phyloP scores from a whole-genome alignment of 2,797 vertebrate genomes.

The Phoeniculus purpureus region DNA sequence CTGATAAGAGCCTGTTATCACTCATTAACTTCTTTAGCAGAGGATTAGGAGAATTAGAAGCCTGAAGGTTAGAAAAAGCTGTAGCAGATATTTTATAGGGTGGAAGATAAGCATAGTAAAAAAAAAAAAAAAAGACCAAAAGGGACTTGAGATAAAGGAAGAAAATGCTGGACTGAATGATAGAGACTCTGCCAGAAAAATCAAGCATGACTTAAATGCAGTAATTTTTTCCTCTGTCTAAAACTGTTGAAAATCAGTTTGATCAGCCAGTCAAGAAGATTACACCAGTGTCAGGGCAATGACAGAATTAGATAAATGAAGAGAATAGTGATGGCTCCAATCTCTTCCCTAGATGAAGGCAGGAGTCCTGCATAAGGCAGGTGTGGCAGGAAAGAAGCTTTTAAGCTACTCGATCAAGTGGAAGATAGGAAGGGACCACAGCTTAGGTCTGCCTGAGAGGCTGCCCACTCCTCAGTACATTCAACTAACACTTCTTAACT shows the following conservation, averaged over 20 bases:
- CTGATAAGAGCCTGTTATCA: background rate
- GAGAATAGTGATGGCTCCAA: background rate
- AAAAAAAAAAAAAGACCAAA: no score
- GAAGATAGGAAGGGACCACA: background rate
- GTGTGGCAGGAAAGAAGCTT: background rate
- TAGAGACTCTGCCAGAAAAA: constrained; percentile 45
- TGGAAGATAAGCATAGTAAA: background rate
- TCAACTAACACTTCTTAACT: background rate
- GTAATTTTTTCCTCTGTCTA: constrained; percentile 52
- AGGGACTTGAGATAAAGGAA: background rate
- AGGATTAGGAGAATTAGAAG: constrained; percentile 1
- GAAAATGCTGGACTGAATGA: background rate
- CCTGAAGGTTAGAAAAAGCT: background rate
- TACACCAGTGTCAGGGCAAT: constrained; percentile 25
- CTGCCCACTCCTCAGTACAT: background rate
- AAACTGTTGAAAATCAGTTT: constrained; percentile 60
- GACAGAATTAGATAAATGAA: constrained; percentile 62
- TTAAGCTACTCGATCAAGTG: background rate
- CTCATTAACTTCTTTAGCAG: background rate
- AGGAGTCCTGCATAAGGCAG: background rate
- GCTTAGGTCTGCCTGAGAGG: background rate
- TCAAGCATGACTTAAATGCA: constrained; percentile 11
- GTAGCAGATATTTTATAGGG: background rate
- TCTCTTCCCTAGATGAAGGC: background rate
- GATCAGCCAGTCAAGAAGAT: constrained; percentile 67